Evolutionary conservation across 2,113 vertebrate genomes (phyloP), one percentile per base, ranked within the genome.

Genomic region (Hyperoodon ampullatus): DNA sequence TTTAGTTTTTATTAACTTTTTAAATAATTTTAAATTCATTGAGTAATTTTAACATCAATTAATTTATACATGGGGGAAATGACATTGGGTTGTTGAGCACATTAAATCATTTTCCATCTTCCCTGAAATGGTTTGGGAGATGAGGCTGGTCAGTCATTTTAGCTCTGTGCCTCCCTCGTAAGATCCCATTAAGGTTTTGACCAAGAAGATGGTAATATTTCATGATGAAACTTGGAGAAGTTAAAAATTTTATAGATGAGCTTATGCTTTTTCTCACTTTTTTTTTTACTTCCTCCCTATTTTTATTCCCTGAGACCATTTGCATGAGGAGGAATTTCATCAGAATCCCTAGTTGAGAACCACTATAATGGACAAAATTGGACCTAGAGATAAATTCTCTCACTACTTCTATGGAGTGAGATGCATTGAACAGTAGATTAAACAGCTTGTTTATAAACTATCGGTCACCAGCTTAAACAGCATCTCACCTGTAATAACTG

Each of bases 1-100:
- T 98, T 98, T 98, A 91, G 97, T 98, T 96, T 98, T 98, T 97
- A 98, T 98, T 98, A 97, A 98, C 98, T 97, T 98, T 13, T 80
- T 80, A 9, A 58, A 35, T 39, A 80, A 35, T 58, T 80, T 58
- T 80, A 58, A 58, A 58, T 35, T 26, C 33, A 35, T n/a, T 58
- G 53, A 39, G 21, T 80, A 15, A 80, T 80, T 39, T 58, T 58
- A 80, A 58, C 3, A 58, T 8, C 1, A 23, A 55, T 26, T 78
- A 88, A 55, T 95, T 80, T 95, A n/a, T 75, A 82, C 21, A 47
- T 74, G 19, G 50, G 58, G 77, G 44, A 44, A 97, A 66, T n/a
- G 87, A 68, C 75, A 61, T 21, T 88, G 89, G 55, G 3, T 13
- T 86, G 3, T 87, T 90, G 50, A 94, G 33, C 86, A 35, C 61